phyloP scores from a whole-genome alignment of 1,140 invertebrate species.

The Drosophila mauritiana region DNA sequence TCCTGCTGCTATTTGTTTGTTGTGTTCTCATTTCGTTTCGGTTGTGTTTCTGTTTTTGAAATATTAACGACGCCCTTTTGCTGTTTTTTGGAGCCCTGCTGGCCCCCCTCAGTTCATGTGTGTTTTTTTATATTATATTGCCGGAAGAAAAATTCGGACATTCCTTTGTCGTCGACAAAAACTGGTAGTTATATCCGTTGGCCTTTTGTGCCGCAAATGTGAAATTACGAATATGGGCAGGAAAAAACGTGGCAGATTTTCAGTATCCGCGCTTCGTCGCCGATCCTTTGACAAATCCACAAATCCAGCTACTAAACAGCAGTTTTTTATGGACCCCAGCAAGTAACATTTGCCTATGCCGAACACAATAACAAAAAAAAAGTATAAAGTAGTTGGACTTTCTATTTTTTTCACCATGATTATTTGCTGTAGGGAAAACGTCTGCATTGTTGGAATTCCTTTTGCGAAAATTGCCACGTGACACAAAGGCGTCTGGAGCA shows the following conservation, averaged over 20 bases:
- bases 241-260: conserved; percentile 32
- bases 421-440: conserved; percentile 72
- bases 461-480: conserved; percentile 78
- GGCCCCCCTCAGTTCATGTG: conserved; percentile 43
- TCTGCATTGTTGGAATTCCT: conserved; percentile 80
- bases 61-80: conserved; percentile 82
- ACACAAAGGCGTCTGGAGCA: conserved; percentile 80
- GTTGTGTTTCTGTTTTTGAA: conserved; percentile 76
- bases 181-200: conserved; percentile 14
- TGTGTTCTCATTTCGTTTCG: conserved; percentile 41
- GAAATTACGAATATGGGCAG: conserved; percentile 61
- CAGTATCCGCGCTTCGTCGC: conserved; percentile 37
- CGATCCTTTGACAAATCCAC: conserved; percentile 69
- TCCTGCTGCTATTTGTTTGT: conserved; percentile 28
- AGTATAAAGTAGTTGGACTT: conserved; percentile 50
- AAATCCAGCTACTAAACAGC: conserved; percentile 74
- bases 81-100: conserved; percentile 49
- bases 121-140: neutral
- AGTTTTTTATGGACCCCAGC: conserved; percentile 58
- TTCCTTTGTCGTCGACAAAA: conserved; percentile 11
- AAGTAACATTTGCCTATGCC: conserved; percentile 53
- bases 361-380: neutral
- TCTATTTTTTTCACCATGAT: conserved; percentile 22
- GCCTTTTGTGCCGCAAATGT: conserved; percentile 46
- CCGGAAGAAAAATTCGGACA: neutral